Evolutionary conservation across 2,797 vertebrate species (phyloP).

Genomic region (Todus mexicanus): DNA sequence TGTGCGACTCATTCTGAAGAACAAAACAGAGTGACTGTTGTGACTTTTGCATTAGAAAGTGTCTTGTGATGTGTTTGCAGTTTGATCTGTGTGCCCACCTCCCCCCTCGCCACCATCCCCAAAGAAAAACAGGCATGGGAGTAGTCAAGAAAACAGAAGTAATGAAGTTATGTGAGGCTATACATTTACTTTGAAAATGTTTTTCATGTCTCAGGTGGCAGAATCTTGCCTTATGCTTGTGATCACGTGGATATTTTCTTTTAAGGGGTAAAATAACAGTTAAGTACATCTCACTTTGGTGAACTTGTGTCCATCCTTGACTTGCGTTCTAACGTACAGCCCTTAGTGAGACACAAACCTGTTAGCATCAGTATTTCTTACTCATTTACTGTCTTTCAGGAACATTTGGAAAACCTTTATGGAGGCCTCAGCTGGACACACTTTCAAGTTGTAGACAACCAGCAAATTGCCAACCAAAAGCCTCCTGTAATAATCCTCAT

Average conservation of each 20-base stretch:
- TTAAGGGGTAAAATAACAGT: neutral
- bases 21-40: neutral
- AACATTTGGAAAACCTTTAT: constrained; percentile 92
- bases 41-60: neutral
- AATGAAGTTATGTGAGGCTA: neutral
- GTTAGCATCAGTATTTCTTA: neutral
- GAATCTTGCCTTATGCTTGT: neutral
- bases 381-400: constrained; percentile 74
- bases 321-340: neutral
- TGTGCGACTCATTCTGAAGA: neutral
- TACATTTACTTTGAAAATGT: neutral
- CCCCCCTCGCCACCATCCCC: neutral
- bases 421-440: constrained; percentile 81
- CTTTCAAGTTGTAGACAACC: constrained; percentile 65
- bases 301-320: neutral
- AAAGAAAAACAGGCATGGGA: neutral
- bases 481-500: constrained; percentile 73
- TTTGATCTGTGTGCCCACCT: neutral
- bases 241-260: neutral
- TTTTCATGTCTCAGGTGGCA: neutral
- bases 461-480: constrained; percentile 66
- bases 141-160: neutral
- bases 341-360: neutral
- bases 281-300: neutral
- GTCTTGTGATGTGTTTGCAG: neutral